These are phyloP conservation scores for Microcebus murinus DNA, from an alignment of 2,113 vertebrate species.

Conservation along the genomic window DNA sequence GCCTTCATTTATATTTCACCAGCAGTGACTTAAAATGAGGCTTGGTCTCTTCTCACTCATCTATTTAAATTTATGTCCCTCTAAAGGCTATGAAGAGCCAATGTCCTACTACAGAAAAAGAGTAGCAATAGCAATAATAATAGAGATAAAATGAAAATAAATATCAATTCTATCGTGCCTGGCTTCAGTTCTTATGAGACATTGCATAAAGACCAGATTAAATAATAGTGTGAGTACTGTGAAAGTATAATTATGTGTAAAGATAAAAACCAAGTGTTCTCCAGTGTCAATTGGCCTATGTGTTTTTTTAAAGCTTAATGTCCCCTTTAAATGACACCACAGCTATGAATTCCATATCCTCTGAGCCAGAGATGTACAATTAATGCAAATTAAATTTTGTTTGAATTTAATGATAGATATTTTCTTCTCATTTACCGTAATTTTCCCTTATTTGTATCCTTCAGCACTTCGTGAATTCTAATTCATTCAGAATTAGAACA, in stretches of 20 bases:
- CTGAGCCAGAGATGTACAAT: slow-evolving; percentile 42
- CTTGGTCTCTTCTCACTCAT: not conserved
- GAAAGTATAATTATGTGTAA: slow-evolving; percentile 63
- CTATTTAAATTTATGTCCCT: not conserved
- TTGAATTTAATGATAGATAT: slow-evolving; percentile 52
- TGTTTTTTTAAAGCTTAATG: slow-evolving; percentile 56
- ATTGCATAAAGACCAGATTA: slow-evolving; percentile 48
- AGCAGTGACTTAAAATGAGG: slow-evolving; percentile 1
- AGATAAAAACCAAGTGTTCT: slow-evolving; percentile 35
- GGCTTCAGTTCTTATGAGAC: slow-evolving; percentile 10
- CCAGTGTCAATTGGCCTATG: not conserved
- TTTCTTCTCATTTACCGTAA: slow-evolving; percentile 46
- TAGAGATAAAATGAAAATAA: slow-evolving; percentile 51
- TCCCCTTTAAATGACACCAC: not conserved
- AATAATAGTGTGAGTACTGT: slow-evolving; percentile 47
- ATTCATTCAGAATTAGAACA: slow-evolving; percentile 53
- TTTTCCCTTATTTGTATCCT: slow-evolving; percentile 45
- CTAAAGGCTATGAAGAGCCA: not conserved
- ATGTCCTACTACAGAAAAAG: not conserved
- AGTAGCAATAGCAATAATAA: not conserved
- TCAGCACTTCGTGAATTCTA: not conserved
- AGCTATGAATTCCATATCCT: slow-evolving; percentile 47
- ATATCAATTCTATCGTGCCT: slow-evolving; percentile 23
- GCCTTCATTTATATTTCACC: not conserved
- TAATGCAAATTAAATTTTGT: slow-evolving; percentile 67